Base-by-base conservation (phyloP, 2,113 vertebrate species). In the Onychostruthus taczanowskii region DNA sequence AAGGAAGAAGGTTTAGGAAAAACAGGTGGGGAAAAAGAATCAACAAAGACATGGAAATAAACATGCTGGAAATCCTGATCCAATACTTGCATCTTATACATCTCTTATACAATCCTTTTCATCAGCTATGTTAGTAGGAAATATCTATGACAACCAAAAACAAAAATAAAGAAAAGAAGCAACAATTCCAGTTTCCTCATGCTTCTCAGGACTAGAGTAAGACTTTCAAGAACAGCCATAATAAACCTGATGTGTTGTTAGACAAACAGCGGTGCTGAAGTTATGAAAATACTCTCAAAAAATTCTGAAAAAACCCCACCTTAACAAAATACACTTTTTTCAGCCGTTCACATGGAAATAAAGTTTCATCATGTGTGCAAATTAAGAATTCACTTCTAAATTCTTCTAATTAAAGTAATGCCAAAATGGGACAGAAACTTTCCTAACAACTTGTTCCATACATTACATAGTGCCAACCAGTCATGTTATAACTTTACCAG, bases 351-450 rank as follows among this genome's bases (percentile, higher is more conserved):
- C 11, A 30, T 22, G 39, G 62, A 84, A 67, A 31, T 47, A 28
- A 35, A 52, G 7, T 74, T 69, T 84, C 7, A 44, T 12, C n/a
- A n/a, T 0, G 0, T 23, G 4, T 24, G 9, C 16, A 84, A 89
- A 84, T 67, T 46, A 64, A 52, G 56, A 77, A 39, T 53, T 85
- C 49, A 52, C 16, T 62, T 76, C 37, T 85, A 80, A 24, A 64
- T 77, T 69, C 28, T 37, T 63, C 35, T 50, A 81, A 59, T 2
- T 23, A 83, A 61, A 41, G 28, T 44, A 80, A 69, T 27, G 49
- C 6, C 43, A n/a, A 74, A 90, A 69, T 4, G 5, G n/a, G 26
- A 83, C 31, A 72, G 20, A 82, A 83, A 27, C 4, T 31, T 31
- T 73, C 26, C 37, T 43, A 44, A 9, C 7, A 72, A 47, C 7